These are phyloP conservation scores for Malaclemys terrapin DNA, from an alignment of 2,113 vertebrate species.

Conservation along the genomic window DNA sequence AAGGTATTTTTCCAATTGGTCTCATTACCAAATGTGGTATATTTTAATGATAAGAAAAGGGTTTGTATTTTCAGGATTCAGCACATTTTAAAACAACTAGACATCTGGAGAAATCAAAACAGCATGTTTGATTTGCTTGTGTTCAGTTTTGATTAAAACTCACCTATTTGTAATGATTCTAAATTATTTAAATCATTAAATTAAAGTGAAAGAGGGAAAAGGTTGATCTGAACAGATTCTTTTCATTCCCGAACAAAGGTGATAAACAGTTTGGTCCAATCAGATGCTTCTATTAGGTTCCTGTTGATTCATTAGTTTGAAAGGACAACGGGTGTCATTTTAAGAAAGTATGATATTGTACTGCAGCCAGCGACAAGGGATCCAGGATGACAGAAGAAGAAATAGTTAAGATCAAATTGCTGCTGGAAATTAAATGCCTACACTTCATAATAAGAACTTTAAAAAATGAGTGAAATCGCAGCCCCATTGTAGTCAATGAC, in stretches of 20 bases:
- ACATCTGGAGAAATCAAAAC: slow-evolving; percentile 56
- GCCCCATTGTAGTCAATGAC: slow-evolving; percentile 12
- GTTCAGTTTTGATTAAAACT: slow-evolving; percentile 52
- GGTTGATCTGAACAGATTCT: neutral
- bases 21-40: slow-evolving; percentile 26
- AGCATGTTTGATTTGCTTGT: slow-evolving; percentile 26
- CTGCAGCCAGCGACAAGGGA: slow-evolving; percentile 25
- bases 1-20: slow-evolving; percentile 59
- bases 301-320: slow-evolving; percentile 48
- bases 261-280: neutral
- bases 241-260: slow-evolving; percentile 49
- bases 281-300: neutral
- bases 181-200: neutral
- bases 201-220: slow-evolving; percentile 10
- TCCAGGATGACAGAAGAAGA: slow-evolving; percentile 7
- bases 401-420: slow-evolving; percentile 12
- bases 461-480: slow-evolving; percentile 16
- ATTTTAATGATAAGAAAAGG: slow-evolving; percentile 55
- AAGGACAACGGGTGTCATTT: slow-evolving; percentile 8
- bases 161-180: slow-evolving; percentile 33
- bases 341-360: slow-evolving; percentile 26
- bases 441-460: neutral
- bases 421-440: slow-evolving; percentile 57
- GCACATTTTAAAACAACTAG: slow-evolving; percentile 57
- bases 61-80: slow-evolving; percentile 66